Evolutionary conservation across 1,140 invertebrate species (phyloP).

Genomic region (Drosophila guanche): DNA sequence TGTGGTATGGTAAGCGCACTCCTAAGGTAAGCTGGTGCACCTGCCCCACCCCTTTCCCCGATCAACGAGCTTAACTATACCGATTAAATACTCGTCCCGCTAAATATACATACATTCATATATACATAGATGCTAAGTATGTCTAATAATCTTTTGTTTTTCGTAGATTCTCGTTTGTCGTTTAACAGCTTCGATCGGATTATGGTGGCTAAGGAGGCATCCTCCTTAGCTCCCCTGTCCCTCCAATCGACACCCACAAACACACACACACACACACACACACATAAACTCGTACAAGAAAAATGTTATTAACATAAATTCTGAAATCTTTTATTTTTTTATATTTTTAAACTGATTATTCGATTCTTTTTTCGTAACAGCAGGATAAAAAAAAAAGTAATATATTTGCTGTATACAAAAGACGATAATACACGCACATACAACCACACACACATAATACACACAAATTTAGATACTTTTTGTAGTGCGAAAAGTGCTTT

Average conservation of each 20-base stretch:
- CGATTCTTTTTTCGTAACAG: conserved; percentile 65
- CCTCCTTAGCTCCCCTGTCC: conserved; percentile 14
- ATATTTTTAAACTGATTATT: conserved; percentile 47
- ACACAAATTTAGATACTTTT: conserved; percentile 13
- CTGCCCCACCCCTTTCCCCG: conserved; percentile 57
- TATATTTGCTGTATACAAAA: conserved; percentile 50
- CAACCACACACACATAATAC: conserved; percentile 28
- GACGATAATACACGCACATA: conserved; percentile 28
- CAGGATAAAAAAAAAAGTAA: conserved; percentile 58
- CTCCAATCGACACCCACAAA: conserved; percentile 16
- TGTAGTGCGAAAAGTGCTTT: conserved; percentile 45
- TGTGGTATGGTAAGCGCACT: conserved; percentile 80
- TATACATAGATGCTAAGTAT: conserved; percentile 50
- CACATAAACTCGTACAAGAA: conserved; percentile 31
- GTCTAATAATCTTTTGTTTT: conserved; percentile 10
- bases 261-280: conserved; percentile 28
- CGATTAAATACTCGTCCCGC: conserved; percentile 43
- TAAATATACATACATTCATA: conserved; percentile 44
- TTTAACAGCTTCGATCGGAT: conserved; percentile 20
- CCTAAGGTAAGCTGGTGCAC: conserved; percentile 81
- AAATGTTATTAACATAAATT: conserved; percentile 69
- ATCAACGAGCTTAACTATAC: conserved; percentile 39
- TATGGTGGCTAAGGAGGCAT: conserved; percentile 22
- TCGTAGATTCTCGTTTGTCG: conserved; percentile 33
- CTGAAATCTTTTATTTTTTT: conserved; percentile 16